Base-by-base conservation (phyloP, 2,113 vertebrate genomes). In the Smithornis capensis region DNA sequence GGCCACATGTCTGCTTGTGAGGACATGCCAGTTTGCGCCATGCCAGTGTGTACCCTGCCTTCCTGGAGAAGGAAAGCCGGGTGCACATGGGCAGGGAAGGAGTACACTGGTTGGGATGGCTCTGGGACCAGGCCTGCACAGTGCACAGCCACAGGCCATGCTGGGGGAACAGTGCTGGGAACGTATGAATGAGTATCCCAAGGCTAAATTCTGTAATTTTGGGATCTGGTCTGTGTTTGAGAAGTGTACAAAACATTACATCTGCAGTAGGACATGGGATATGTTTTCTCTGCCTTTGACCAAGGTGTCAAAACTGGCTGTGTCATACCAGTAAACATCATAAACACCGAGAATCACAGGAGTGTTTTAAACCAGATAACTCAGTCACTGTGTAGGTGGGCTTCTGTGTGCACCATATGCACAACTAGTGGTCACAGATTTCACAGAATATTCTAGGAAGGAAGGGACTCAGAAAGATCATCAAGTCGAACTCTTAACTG, bases 41-140 rank as follows among this genome's bases (percentile, higher is more conserved):
- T 42, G 44, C 19, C 45, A 44, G 31, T 1, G 4, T 7, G 31
- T 60, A 9, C 40, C 40, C 45, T 44, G 37, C 55, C 52, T 65
- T 71, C 37, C 35, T 62, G 57, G 63, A 17, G 52, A 35, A 49
- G 75, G 59, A 65, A 64, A 15, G 1, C 21, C 0, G 1, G 12
- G 27, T 45, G 10, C 47, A 52, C 9, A 2, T 0, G 0, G 44
- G 5, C 25, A 53, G 67, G 19, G 68, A 74, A 86, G 68, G 68
- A 80, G 37, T 4, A 4, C 0, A 0, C 33, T 5, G 1, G 3
- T 2, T 1, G 7, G 57, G 15, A 33, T 31, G 49, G 27, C 40
- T 47, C 25, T 31, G 45, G 35, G 16, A 52, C 29, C 62, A 40
- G 73, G 40, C 8, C 23, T 1, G 4, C 0, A 3, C 57, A 8